Evolutionary conservation across 2,797 vertebrate genomes (phyloP).

Genomic region (Iguana delicatissima): DNA sequence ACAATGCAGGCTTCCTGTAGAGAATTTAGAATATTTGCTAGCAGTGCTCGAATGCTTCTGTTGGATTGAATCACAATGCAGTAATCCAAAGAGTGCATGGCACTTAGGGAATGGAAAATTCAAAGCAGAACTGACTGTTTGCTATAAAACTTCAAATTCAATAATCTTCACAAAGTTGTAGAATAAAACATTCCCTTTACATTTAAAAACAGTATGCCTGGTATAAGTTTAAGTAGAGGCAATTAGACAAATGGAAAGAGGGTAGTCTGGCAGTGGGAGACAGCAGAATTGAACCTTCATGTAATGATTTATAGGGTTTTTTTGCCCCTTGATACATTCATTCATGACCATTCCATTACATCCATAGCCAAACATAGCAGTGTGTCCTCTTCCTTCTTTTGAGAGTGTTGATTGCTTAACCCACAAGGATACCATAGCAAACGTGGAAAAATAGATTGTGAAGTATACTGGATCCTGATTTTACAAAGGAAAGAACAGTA

Average conservation of each 20-base stretch:
- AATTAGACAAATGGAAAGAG: neutral
- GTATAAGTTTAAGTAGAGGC: neutral
- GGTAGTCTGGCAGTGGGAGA: neutral
- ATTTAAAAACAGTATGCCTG: neutral
- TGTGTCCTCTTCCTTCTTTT: neutral
- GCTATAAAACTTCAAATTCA: neutral
- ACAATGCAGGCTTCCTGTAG: constrained; percentile 58
- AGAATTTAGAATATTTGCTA: constrained; percentile 75
- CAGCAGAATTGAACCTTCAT: neutral
- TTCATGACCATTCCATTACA: neutral
- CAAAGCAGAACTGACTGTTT: neutral
- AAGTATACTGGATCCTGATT: neutral
- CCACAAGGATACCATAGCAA: neutral
- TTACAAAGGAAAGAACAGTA: neutral
- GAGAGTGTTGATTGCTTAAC: neutral
- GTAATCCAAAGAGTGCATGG: constrained; percentile 52
- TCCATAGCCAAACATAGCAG: neutral
- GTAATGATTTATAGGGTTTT: neutral
- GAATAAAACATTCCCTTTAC: neutral
- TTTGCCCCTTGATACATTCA: neutral
- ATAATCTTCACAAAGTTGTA: neutral
- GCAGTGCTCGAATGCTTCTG: constrained; percentile 49
- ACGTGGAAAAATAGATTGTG: neutral
- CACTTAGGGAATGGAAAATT: constrained; percentile 63
- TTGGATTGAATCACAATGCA: constrained; percentile 39